Evolutionary conservation across 2,113 vertebrate species (phyloP).

Genomic region (Nycticorax nycticorax): DNA sequence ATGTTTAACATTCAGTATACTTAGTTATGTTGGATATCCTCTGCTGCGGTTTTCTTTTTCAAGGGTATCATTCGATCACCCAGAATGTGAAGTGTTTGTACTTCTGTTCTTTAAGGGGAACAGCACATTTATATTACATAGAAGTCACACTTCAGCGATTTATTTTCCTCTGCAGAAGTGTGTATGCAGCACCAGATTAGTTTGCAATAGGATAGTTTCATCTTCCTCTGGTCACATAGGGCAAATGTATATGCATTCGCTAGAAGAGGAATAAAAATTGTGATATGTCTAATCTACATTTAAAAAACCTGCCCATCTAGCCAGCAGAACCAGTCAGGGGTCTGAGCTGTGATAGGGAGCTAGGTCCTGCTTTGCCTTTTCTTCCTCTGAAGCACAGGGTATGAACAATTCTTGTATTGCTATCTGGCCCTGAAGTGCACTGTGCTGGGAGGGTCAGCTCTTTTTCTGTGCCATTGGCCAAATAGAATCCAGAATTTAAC

Average conservation of each 20-base stretch:
- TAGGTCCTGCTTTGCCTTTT: not conserved
- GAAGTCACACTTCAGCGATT: constrained; percentile 52
- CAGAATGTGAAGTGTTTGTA: constrained; percentile 46
- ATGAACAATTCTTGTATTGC: not conserved
- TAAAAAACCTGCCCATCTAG: constrained; percentile 19
- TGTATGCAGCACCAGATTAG: constrained; percentile 21
- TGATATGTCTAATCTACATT: constrained; percentile 44
- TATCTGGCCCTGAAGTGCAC: not conserved
- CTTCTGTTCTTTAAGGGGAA: constrained; percentile 49
- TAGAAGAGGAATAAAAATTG: constrained; percentile 14
- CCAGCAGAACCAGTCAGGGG: not conserved
- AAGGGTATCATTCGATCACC: constrained; percentile 45
- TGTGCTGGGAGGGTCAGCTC: not conserved
- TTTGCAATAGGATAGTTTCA: constrained; percentile 52
- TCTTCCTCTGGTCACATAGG: constrained; percentile 52
- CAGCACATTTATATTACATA: constrained; percentile 47
- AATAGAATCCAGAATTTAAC: not conserved
- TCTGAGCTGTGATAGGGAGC: not conserved
- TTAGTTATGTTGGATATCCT: not conserved
- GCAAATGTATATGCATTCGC: constrained; percentile 29
- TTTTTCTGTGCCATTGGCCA: not conserved
- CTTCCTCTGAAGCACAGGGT: not conserved
- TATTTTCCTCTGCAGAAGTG: constrained; percentile 44
- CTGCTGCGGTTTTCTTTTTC: constrained; percentile 19
- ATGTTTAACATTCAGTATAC: constrained; percentile 14